phyloP scores from a whole-genome alignment of 2,113 vertebrate species.

The Aptenodytes patagonicus region DNA sequence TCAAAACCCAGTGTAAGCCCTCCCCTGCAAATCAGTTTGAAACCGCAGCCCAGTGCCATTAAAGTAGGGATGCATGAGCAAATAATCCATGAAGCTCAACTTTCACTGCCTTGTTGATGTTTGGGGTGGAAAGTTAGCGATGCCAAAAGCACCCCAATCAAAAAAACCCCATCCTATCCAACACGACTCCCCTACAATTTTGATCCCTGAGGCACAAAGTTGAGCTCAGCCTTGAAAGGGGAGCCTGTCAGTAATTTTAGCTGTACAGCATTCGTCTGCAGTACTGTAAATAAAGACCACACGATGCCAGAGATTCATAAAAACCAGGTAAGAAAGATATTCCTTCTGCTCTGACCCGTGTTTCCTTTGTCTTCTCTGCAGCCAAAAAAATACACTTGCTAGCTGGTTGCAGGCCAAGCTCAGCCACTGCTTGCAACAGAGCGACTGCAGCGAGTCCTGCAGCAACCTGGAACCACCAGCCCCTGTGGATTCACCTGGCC shows the following conservation, averaged over 20 bases:
- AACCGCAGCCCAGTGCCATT: neutral
- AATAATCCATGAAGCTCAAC: neutral
- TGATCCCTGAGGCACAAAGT: neutral
- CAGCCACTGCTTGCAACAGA: neutral
- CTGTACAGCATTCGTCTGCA: rapidly evolving
- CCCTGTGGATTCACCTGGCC: neutral
- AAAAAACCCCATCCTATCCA: neutral
- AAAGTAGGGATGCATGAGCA: neutral
- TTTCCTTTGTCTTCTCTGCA: neutral
- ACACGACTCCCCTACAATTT: neutral
- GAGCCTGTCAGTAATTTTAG: neutral
- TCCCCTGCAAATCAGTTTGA: neutral
- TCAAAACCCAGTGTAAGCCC: neutral
- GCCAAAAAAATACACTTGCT: neutral
- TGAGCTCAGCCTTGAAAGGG: neutral
- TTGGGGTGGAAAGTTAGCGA: neutral
- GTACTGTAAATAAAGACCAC: neutral
- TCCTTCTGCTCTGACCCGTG: neutral
- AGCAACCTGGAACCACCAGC: too few relatives aligned
- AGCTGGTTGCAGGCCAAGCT: neutral
- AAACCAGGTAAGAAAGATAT: neutral
- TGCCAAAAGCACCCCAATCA: neutral
- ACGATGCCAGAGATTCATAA: neutral
- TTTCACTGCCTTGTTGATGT: neutral
- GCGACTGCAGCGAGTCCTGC: neutral